Percentiles rank a stretch among this genome's conserved stretches.
These are phyloP conservation scores for Mormyrops boulengeri DNA, from an alignment of 2,797 vertebrate species.

Conservation along the genomic window DNA sequence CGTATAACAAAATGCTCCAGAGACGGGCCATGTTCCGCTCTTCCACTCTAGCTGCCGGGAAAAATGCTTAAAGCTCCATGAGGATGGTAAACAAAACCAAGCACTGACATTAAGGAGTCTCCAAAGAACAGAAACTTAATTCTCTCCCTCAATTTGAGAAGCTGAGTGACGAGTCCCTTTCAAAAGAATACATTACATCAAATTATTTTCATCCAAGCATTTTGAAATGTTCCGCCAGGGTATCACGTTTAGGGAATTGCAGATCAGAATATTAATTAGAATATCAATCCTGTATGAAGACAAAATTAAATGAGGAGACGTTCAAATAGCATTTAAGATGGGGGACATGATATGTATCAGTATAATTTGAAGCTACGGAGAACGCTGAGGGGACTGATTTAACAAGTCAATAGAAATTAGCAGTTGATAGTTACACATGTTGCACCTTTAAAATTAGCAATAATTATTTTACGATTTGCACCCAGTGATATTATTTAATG, in stretches of 20 bases:
- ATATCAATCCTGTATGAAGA: background rate
- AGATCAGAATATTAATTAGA: conserved; percentile 4
- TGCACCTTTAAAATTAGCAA: background rate
- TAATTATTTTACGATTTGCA: background rate
- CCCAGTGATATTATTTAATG: background rate
- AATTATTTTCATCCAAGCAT: conserved; percentile 5
- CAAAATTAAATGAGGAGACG: background rate
- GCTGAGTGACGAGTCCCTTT: background rate
- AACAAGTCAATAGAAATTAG: background rate
- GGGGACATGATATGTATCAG: background rate
- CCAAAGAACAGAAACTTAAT: background rate
- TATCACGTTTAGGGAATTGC: background rate
- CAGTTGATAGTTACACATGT: background rate
- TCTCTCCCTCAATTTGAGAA: background rate
- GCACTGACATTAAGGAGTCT: conserved; percentile 2
- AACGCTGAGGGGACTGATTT: background rate
- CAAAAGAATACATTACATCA: background rate
- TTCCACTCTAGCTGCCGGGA: background rate
- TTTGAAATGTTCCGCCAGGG: background rate
- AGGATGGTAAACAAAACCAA: background rate
- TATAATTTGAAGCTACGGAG: background rate
- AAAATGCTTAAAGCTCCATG: background rate
- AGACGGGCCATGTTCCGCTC: background rate
- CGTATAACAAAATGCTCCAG: background rate
- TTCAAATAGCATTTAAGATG: background rate